These are phyloP conservation scores for Mizuhopecten yessoensis DNA, from an alignment of 1,140 invertebrate species.

Conservation along the genomic window DNA sequence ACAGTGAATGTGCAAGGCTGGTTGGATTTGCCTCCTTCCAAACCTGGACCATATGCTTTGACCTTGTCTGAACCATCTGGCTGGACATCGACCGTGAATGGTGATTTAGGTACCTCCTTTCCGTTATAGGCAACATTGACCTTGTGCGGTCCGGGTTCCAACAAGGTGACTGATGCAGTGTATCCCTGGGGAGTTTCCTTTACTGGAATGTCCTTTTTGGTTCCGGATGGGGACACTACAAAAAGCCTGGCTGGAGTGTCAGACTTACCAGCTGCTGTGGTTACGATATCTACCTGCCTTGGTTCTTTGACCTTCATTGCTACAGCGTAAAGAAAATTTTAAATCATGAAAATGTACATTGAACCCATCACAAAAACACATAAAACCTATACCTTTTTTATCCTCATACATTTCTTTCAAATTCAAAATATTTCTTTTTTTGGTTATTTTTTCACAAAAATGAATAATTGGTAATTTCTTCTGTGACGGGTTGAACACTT, in stretches of 20 bases:
- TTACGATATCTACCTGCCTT: slow-evolving; percentile 92
- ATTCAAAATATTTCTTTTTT: not conserved
- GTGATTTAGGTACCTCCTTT: slow-evolving; percentile 73
- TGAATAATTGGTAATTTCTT: not conserved
- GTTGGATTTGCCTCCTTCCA: slow-evolving; percentile 87
- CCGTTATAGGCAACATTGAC: slow-evolving; percentile 79
- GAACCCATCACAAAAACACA: no score
- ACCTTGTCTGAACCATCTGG: slow-evolving; percentile 83
- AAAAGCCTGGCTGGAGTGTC: slow-evolving; percentile 88
- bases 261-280: slow-evolving; percentile 86
- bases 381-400: no score
- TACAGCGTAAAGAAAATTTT: slow-evolving; percentile 49
- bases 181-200: slow-evolving; percentile 89
- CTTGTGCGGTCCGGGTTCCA: slow-evolving; percentile 87
- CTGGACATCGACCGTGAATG: slow-evolving; percentile 55
- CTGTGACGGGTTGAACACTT: slow-evolving; percentile 54
- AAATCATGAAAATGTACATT: no score
- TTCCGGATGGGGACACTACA: slow-evolving; percentile 81
- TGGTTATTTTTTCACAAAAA: not conserved
- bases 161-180: slow-evolving; percentile 86
- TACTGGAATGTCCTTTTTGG: slow-evolving; percentile 86
- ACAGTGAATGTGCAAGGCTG: slow-evolving; percentile 90
- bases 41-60: slow-evolving; percentile 89
- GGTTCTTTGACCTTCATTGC: slow-evolving; percentile 82
- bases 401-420: not conserved